A percentile compares a stretch with the other conserved stretches of the same genome.
Conservation (phyloP, 2,113 vertebrate species). For the Mesoclemmys tuberculata region DNA sequence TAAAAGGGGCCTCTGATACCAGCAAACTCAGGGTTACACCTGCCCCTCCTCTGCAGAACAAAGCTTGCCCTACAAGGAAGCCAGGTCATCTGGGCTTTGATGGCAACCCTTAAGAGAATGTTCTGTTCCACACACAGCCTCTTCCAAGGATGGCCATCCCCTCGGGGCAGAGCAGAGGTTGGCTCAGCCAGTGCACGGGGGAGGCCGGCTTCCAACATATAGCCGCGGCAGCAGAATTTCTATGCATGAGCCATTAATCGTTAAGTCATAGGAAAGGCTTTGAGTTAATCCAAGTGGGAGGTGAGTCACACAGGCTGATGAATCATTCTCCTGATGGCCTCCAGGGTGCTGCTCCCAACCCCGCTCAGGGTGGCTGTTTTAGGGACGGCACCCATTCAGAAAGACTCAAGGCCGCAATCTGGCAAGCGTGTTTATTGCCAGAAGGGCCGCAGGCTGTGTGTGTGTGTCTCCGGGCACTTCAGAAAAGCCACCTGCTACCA, state of each 20-base stretch:
- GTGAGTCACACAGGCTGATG: neutral
- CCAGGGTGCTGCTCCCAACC: neutral
- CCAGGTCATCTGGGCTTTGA: neutral
- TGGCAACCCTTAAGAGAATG: neutral
- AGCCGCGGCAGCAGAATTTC: conserved; percentile 55
- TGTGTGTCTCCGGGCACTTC: rapidly evolving
- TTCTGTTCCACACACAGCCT: conserved; percentile 7
- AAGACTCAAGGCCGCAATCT: neutral
- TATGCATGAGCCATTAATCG: conserved; percentile 75
- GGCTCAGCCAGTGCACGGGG: conserved; percentile 16
- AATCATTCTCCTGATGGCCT: neutral
- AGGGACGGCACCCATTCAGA: neutral
- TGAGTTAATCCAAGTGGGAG: conserved; percentile 41
- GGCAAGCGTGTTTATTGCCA: neutral
- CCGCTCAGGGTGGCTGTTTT: neutral
- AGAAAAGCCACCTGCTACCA: neutral
- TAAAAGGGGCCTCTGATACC: neutral
- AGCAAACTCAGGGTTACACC: neutral
- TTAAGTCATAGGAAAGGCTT: conserved; percentile 57
- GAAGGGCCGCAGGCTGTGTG: neutral
- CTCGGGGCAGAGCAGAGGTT: conserved; percentile 1
- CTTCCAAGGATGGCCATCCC: conserved; percentile 26
- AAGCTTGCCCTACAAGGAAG: neutral
- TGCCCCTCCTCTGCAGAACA: neutral
- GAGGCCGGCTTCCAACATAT: conserved; percentile 46